Percentiles rank a stretch among this genome's conserved stretches.
Conservation (phyloP, 2,113 vertebrate genomes). For the Uria aalge region DNA sequence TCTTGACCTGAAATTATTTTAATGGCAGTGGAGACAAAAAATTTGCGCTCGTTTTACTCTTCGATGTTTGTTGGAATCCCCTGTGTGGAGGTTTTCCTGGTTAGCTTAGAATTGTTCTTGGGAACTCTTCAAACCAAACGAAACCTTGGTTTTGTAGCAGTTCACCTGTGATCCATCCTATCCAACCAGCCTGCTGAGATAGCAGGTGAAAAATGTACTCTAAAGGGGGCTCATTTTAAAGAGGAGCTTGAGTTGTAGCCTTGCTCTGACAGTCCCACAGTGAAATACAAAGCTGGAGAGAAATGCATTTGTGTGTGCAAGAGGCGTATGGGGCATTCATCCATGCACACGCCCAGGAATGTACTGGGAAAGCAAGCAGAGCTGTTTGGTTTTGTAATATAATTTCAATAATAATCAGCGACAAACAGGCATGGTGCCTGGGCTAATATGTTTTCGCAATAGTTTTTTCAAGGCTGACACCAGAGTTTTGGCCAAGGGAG, state of each 20-base stretch:
- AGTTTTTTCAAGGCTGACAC: background rate
- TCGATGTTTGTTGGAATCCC: background rate
- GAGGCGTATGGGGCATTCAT: background rate
- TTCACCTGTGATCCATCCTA: background rate
- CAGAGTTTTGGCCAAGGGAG: background rate
- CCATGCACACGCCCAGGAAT: background rate
- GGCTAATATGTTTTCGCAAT: background rate
- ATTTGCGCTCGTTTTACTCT: background rate
- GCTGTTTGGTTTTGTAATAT: background rate
- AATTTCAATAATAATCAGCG: background rate
- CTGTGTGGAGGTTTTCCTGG: background rate
- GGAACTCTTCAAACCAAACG: background rate
- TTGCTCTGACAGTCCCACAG: background rate
- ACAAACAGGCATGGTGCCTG: background rate
- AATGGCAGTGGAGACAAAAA: background rate
- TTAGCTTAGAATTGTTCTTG: background rate
- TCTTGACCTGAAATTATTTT: constrained; percentile 28
- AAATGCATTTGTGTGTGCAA: background rate
- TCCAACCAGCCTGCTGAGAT: background rate
- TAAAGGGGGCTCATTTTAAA: background rate
- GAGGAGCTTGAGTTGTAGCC: background rate
- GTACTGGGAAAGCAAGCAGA: background rate
- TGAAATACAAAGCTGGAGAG: background rate
- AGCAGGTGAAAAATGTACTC: background rate
- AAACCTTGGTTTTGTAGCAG: background rate